Base-by-base conservation (phyloP, 2,888 invertebrate species). In the Eugnorisma glareosa region DNA sequence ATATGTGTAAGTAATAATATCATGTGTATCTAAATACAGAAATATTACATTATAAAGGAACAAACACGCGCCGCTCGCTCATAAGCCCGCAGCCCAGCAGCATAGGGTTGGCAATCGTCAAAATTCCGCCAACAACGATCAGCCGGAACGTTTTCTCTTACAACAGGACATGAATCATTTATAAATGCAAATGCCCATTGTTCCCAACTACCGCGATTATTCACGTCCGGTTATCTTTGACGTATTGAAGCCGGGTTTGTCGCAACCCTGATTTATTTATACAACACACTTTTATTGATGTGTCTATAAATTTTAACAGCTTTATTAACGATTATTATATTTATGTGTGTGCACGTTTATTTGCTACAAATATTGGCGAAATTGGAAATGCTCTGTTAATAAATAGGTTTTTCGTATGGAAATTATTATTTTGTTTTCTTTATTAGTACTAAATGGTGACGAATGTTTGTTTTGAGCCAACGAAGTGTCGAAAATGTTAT, bases 121-220 rank as follows among this genome's bases (percentile, higher is more conserved):
- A 89, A 92, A 93, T 84, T 89, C 90, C 86, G 81, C 81, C 89
- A 87, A 78, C 89, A 90, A 79, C 90, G 90, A 91, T 92, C 91
- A 89, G 86, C 84, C 80, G 77, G 83, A 90, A 91, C 92, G 93
- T 94, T 94, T 93, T 92, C 93, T 92, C 92, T 90, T 90, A 90
- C 91, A 93, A 92, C 93, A 92, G 89, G 91, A 90, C 93, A 94
- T 95, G 94, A 95, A 95, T 95, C 94, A 95, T 95, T 94, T 94
- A 95, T 95, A 93, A 93, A 94, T 94, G 94, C 93, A 94, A 94
- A 94, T 94, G 91, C 89, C 91, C 88, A 92, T 93, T 93, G 94
- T 94, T 94, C 89, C 90, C 92, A 93, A 93, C 92, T 92, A 92
- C 91, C 88, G 90, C 94, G 94, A 94, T 94, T 93, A 93, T 94